Conservation (phyloP, 1,140 invertebrate species). For the Coptotermes formosanus region DNA sequence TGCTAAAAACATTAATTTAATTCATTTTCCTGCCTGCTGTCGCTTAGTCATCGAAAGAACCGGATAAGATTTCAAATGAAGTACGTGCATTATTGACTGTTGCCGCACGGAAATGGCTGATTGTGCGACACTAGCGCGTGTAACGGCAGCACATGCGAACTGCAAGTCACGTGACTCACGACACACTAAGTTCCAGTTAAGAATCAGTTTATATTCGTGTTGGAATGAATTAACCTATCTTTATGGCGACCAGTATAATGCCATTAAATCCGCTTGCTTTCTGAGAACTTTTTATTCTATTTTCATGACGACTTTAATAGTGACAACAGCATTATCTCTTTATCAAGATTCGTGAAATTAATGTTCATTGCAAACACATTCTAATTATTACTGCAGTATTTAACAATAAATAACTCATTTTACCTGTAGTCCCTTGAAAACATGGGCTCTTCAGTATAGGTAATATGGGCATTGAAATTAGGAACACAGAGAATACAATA, state of each 20-base stretch:
- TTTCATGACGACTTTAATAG: not conserved
- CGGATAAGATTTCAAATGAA: not conserved
- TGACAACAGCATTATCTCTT: not conserved
- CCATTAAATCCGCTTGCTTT: not conserved
- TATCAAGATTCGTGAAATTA: not conserved
- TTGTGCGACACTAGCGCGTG: not conserved
- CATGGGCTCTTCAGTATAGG: too few relatives aligned
- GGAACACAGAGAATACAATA: too few relatives aligned
- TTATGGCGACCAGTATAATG: not conserved
- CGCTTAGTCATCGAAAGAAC: not conserved
- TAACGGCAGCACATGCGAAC: not conserved
- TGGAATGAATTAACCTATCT: not conserved
- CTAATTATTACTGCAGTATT: too few relatives aligned
- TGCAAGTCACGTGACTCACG: not conserved
- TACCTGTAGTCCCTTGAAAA: too few relatives aligned
- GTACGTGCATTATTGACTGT: not conserved
- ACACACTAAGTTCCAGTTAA: not conserved
- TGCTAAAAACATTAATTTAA: not conserved
- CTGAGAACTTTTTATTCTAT: not conserved
- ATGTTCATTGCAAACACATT: too few relatives aligned
- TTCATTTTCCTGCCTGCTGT: not conserved
- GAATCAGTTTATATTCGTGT: slow-evolving; percentile 12
- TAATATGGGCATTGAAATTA: too few relatives aligned
- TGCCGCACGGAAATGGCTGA: not conserved
- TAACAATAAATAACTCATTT: too few relatives aligned